Evolutionary conservation across 1,140 invertebrate species (phyloP), one percentile per base, ranked within the genome.

Genomic region (Ylistrum balloti): DNA sequence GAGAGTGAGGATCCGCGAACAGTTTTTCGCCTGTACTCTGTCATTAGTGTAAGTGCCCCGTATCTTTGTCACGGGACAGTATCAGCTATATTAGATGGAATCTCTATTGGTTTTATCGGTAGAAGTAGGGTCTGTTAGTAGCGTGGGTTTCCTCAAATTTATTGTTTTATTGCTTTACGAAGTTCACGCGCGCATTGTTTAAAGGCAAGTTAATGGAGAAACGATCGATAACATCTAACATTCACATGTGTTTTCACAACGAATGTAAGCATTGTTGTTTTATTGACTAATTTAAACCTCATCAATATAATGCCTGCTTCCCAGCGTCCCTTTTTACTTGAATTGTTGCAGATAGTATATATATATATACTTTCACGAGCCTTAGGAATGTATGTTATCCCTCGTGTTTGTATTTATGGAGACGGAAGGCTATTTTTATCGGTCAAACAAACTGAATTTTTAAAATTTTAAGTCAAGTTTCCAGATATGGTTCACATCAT

Each of bases 1-100:
- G 95, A 96, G 91, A 94, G 93, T 88, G 95, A 95, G 88, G 96
- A 96, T 92, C 96, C 96, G 0, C 92, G 95, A 85, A 96, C 96
- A 0, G 96, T 96, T 32, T 96, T 96, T 90, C 86, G 96, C 11
- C 92, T 96, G 0, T 96, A 96, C 92, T 96, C 93, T 17, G 95
- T 95, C 20, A 93, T 95, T 86, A 95, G 95, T 92, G 95, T 95
- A 92, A 92, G 94, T 91, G 38, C 32, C 33, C 33, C 20, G 87
- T 74, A 74, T 74, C 56, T 74, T 7, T 74, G 22, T 74, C 56
- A 74, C n/a, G n/a, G n/a, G 56, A 17, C 17, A 13, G 20, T 9
- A 74, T 74, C 22, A 74, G n/a, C n/a, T 5, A n/a, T n/a, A 2
- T 38, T 5, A 74, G 56, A 74, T 74, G 28, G n/a, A 74, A 74